These are phyloP conservation scores for Stylophora pistillata DNA, from an alignment of 64 coral and sea anemone genomes.

Conservation along the genomic window DNA sequence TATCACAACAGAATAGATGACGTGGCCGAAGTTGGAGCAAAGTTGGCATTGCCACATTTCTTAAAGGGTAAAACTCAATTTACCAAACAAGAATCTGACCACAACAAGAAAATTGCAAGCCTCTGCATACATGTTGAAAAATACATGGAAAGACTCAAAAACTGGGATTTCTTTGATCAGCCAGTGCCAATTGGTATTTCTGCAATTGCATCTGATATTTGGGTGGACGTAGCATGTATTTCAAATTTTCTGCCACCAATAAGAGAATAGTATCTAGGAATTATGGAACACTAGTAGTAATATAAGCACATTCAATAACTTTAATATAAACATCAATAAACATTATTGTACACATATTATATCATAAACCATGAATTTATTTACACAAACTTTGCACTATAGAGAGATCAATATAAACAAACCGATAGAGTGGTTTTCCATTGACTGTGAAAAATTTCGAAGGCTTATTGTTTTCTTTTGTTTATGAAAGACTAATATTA, in stretches of 20 bases:
- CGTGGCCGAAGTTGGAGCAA: constrained; percentile 35
- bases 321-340: no score
- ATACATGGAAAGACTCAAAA: constrained; percentile 63
- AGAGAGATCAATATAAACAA: no score
- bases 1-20: constrained; percentile 44
- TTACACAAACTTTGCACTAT: no score
- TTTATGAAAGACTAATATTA: no score
- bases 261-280: no score
- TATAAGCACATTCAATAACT: no score
- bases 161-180: constrained; percentile 61
- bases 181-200: constrained; percentile 49
- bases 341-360: no score
- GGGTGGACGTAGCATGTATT: constrained; percentile 44
- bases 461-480: no score
- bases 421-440: no score
- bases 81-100: constrained; percentile 23
- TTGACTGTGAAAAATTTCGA: no score
- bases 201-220: constrained; percentile 50
- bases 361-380: no score
- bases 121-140: constrained; percentile 58
- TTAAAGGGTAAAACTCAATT: constrained; percentile 32
- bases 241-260: constrained; percentile 71
- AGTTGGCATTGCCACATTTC: constrained; percentile 45
- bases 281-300: no score
- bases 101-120: constrained; percentile 63